These are phyloP conservation scores for Nyctereutes procyonoides DNA, from an alignment of 2,113 vertebrate genomes.

Conservation along the genomic window DNA sequence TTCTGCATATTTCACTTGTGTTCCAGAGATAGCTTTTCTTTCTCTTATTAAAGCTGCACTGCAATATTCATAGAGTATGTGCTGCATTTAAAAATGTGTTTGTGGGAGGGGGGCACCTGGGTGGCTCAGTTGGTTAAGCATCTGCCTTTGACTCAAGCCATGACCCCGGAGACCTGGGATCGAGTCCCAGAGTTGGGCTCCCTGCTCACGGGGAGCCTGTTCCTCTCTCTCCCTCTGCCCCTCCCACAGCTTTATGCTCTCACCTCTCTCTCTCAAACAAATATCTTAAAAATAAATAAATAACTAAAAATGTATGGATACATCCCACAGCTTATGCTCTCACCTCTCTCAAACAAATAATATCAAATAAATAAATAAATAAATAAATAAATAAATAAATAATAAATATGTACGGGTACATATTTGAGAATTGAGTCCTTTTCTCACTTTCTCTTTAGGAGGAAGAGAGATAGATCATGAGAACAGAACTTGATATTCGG, in stretches of 20 bases:
- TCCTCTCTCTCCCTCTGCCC: not conserved
- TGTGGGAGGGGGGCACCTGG: not conserved
- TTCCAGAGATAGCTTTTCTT: not conserved
- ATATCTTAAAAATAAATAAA: not conserved
- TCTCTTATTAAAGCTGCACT: not conserved
- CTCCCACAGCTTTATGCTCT: not conserved
- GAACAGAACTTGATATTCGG: not conserved
- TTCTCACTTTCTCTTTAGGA: constrained; percentile 55
- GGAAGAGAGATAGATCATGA: constrained; percentile 23
- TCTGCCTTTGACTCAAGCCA: not conserved
- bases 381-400: too few species aligned
- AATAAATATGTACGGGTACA: not conserved
- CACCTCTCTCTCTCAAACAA: not conserved
- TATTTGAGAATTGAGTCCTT: not conserved
- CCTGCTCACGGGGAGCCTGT: not conserved
- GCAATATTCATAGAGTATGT: not conserved
- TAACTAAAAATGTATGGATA: not conserved
- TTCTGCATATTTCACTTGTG: not conserved
- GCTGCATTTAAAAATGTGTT: not conserved
- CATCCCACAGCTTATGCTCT: not conserved
- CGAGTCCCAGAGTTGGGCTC: not conserved
- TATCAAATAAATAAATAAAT: too few species aligned
- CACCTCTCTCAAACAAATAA: not conserved
- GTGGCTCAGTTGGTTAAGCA: not conserved
- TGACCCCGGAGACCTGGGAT: not conserved